phyloP scores from a whole-genome alignment of 92 coral and sea anemone genomes.

The Phenganax marumi region DNA sequence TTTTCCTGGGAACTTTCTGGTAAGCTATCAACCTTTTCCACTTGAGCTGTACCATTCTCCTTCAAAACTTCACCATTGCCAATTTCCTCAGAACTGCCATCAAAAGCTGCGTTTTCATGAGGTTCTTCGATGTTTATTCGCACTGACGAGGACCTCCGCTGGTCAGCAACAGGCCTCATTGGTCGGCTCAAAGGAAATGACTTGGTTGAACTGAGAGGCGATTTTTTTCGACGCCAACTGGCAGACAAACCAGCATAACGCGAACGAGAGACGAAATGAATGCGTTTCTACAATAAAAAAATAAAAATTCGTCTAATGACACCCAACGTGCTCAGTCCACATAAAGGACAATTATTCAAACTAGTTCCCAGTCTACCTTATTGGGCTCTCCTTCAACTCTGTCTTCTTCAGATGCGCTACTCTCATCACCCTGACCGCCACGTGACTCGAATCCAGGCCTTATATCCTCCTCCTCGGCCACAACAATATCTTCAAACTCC shows the following conservation, averaged over 20 bases:
- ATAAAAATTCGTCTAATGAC: background rate
- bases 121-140: slow-evolving; percentile 11
- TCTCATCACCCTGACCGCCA: background rate
- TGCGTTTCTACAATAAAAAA: background rate
- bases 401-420: background rate
- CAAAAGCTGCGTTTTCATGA: slow-evolving; percentile 12
- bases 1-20: background rate
- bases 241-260: slow-evolving; percentile 39
- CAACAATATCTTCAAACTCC: slow-evolving; percentile 41
- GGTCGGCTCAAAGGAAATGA: slow-evolving; percentile 9
- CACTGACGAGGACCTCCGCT: slow-evolving; percentile 1
- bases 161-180: background rate
- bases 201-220: background rate
- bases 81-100: background rate
- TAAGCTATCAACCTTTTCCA: background rate
- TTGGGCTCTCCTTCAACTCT: background rate
- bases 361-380: slow-evolving; percentile 23
- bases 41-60: background rate
- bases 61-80: background rate
- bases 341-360: background rate
- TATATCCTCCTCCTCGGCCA: slow-evolving; percentile 23
- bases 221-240: slow-evolving; percentile 1
- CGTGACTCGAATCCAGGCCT: background rate
- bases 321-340: too few species aligned
- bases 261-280: slow-evolving; percentile 32